Conservation (phyloP, 2,113 vertebrate species). For the Lynx canadensis region DNA sequence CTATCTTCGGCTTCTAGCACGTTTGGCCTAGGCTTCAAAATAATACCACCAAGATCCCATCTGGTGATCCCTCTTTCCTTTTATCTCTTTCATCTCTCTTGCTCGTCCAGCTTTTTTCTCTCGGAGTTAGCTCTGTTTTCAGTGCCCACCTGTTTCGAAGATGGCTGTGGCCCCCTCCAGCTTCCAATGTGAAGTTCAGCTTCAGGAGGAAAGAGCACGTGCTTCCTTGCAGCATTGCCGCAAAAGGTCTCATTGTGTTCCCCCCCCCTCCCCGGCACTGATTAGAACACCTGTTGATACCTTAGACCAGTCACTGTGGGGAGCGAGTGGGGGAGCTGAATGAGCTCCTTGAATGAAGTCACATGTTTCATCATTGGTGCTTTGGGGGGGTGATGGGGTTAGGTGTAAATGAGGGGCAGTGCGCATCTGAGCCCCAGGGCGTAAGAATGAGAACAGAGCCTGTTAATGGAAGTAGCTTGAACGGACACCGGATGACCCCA, state of each 20-base stretch:
- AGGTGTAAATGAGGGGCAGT: fast-evolving
- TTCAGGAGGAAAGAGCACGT: neutral
- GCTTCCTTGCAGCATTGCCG: neutral
- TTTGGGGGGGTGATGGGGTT: neutral
- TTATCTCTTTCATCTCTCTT: neutral
- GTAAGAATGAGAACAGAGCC: neutral
- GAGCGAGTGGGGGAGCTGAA: neutral
- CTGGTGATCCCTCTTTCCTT: neutral
- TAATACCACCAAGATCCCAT: neutral
- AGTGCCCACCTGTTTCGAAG: neutral
- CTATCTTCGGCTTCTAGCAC: neutral
- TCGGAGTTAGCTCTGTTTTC: neutral
- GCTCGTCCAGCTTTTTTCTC: neutral
- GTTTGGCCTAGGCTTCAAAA: neutral
- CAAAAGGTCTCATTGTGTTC: neutral
- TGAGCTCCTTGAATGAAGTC: neutral
- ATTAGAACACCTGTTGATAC: neutral
- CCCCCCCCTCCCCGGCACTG: neutral
- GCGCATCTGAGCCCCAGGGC: neutral
- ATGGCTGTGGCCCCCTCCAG: neutral
- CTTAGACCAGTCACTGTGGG: neutral
- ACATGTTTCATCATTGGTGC: neutral
- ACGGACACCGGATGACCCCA: neutral
- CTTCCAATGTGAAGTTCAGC: neutral
- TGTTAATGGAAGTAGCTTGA: neutral